phyloP scores from a whole-genome alignment of 53 echinoderm and acorn worm species.

The Pentamera pediparva region DNA sequence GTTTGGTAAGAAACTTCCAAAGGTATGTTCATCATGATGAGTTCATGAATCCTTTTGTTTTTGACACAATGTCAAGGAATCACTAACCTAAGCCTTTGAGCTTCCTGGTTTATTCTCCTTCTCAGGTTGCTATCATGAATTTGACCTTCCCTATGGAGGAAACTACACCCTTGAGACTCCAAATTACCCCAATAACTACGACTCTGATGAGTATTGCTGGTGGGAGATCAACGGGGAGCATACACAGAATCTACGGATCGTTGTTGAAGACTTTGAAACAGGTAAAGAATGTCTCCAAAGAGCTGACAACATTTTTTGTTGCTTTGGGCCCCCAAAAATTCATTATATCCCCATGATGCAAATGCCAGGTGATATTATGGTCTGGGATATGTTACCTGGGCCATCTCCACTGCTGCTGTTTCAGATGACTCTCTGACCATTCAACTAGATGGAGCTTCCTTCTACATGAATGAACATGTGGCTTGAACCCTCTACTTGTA shows the following conservation, averaged over 20 bases:
- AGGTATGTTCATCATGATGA: too few species aligned
- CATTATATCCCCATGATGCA: too few species aligned
- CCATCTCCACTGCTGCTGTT: too few species aligned
- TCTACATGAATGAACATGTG: too few species aligned
- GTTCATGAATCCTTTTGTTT: too few species aligned
- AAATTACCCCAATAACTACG: conserved; percentile 62
- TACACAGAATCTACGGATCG: conserved; percentile 41
- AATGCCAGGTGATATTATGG: not conserved
- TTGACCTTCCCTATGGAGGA: conserved; percentile 35
- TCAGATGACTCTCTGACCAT: too few species aligned
- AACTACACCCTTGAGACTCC: conserved; percentile 45
- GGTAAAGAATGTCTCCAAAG: conserved; percentile 35
- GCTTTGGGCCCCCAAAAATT: too few species aligned
- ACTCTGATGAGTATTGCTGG: conserved; percentile 54
- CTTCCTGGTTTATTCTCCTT: not conserved
- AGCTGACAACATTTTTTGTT: not conserved
- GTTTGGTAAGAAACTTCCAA: too few species aligned
- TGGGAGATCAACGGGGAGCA: conserved; percentile 49
- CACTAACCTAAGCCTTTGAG: not conserved
- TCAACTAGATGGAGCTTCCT: too few species aligned
- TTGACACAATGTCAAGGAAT: too few species aligned
- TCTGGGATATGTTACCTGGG: not conserved
- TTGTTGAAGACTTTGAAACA: conserved; percentile 47
- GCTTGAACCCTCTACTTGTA: too few species aligned
- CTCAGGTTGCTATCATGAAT: conserved; percentile 48